A percentile compares a stretch with the other conserved stretches of the same genome.
These are phyloP conservation scores for Pinna nobilis DNA, from an alignment of 1,140 invertebrate genomes.

Conservation along the genomic window DNA sequence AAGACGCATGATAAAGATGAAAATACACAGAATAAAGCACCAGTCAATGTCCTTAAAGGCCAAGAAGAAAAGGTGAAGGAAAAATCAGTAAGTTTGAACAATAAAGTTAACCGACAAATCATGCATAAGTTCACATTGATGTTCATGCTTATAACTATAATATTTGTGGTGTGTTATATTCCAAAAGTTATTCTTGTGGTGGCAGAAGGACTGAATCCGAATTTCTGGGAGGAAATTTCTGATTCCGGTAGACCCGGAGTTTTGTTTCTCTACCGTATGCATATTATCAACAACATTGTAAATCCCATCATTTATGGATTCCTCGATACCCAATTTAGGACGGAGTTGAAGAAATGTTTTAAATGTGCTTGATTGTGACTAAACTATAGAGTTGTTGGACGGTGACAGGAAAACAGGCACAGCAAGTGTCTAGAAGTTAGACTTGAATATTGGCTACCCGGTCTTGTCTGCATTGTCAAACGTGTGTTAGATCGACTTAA, in stretches of 20 bases:
- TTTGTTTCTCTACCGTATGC: background rate
- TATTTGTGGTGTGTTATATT: conserved; percentile 1
- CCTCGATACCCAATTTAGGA: background rate
- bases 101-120: too few relatives aligned
- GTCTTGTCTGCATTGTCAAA: too few relatives aligned
- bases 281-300: background rate
- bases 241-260: background rate
- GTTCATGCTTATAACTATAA: conserved; percentile 11
- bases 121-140: background rate
- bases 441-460: too few relatives aligned
- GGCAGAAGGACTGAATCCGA: background rate
- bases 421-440: too few relatives aligned
- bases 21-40: background rate
- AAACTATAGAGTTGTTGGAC: too few relatives aligned
- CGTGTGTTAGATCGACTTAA: too few relatives aligned
- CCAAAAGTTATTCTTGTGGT: background rate
- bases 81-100: background rate
- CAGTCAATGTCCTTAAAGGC: background rate
- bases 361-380: background rate
- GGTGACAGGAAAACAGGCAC: too few relatives aligned
- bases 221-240: background rate
- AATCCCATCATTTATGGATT: conserved; percentile 10
- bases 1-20: background rate
- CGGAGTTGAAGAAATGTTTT: background rate
- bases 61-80: background rate